phyloP scores from a whole-genome alignment of 2,888 invertebrate species.

The Tetanocera ferruginea region DNA sequence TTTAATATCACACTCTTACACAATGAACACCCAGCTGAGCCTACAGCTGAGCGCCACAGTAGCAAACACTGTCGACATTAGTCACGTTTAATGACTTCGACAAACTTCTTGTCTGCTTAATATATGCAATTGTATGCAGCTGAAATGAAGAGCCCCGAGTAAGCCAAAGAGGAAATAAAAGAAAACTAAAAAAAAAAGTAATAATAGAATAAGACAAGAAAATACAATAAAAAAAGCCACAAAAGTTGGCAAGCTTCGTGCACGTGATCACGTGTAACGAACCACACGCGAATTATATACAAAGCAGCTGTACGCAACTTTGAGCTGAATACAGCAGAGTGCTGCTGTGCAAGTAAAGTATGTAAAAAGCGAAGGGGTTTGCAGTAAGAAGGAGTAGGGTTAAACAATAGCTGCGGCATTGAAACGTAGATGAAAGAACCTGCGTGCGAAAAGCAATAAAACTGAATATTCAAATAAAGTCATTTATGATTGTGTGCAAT shows the following conservation, averaged over 20 bases:
- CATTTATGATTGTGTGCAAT: background rate
- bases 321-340: background rate
- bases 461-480: background rate
- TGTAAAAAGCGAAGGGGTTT: too few relatives aligned
- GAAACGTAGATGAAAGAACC: background rate
- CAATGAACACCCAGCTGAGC: too few relatives aligned
- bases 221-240: background rate
- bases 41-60: too few relatives aligned
- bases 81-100: slow-evolving; percentile 20
- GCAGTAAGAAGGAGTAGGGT: too few relatives aligned
- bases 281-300: background rate
- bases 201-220: background rate
- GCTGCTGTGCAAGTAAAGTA: too few relatives aligned
- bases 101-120: slow-evolving; percentile 19
- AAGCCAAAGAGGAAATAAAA: background rate
- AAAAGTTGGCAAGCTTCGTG: background rate
- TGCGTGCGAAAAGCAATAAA: background rate
- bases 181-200: background rate
- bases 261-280: background rate
- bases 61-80: background rate
- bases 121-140: slow-evolving; percentile 5
- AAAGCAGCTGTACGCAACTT: background rate
- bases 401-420: too few relatives aligned
- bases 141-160: background rate
- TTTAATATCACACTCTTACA: too few relatives aligned